Evolutionary conservation across 1,140 invertebrate species (phyloP).

Genomic region (Vanessa atalanta): DNA sequence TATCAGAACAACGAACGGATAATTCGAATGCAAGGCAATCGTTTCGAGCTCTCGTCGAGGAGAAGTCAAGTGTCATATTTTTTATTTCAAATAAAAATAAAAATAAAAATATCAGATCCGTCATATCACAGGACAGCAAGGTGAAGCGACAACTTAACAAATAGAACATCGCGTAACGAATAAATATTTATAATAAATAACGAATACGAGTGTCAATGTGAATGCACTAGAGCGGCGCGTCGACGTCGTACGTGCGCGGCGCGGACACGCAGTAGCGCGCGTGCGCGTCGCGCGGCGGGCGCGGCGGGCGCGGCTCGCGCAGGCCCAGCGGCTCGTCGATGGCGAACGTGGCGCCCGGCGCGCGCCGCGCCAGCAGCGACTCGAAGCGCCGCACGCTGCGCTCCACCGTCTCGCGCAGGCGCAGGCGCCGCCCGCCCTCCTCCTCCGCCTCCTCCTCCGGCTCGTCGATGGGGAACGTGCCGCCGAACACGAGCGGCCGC

Average conservation of each 20-base stretch:
- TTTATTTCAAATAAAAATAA: not conserved
- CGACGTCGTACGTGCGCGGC: slow-evolving; percentile 84
- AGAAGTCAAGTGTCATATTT: not conserved
- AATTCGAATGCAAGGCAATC: not conserved
- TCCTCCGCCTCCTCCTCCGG: slow-evolving; percentile 30
- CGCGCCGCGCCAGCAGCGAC: slow-evolving; percentile 48
- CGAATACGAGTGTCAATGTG: not conserved
- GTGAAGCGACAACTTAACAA: not conserved
- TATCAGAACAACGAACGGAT: not conserved
- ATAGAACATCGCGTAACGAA: not conserved
- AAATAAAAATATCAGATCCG: slow-evolving; percentile 7
- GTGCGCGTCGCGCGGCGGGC: slow-evolving; percentile 31
- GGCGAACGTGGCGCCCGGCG: slow-evolving; percentile 45
- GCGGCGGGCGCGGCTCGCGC: slow-evolving; percentile 16
- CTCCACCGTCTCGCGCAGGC: slow-evolving; percentile 56
- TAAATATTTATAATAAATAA: not conserved
- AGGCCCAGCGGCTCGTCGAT: slow-evolving; percentile 50
- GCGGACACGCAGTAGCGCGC: slow-evolving; percentile 66
- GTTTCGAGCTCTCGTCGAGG: not conserved
- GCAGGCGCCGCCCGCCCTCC: slow-evolving; percentile 37
- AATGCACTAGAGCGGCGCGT: slow-evolving; percentile 59
- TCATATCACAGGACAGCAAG: not conserved
- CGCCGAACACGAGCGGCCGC: slow-evolving; percentile 88
- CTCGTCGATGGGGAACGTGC: slow-evolving; percentile 89
- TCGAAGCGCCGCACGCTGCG: slow-evolving; percentile 66